phyloP scores from a whole-genome alignment of 2,888 invertebrate genomes.

The Yponomeuta plumbellus region DNA sequence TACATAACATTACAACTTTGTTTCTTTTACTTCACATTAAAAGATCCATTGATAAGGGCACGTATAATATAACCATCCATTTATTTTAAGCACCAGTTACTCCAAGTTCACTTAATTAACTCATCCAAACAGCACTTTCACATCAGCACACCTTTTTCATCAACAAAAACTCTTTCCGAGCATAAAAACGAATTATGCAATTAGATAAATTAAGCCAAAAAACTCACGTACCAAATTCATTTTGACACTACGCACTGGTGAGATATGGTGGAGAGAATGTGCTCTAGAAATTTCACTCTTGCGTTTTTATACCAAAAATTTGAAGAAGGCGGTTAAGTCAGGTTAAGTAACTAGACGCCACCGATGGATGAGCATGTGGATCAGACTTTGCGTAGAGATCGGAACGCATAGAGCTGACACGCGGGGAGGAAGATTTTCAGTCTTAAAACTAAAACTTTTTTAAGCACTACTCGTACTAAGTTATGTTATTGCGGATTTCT shows the following conservation, averaged over 20 bases:
- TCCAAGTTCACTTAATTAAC: neutral
- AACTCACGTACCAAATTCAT: slow-evolving; percentile 40
- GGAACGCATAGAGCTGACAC: slow-evolving; percentile 25
- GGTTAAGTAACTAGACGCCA: slow-evolving; percentile 54
- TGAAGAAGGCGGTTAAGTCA: slow-evolving; percentile 48
- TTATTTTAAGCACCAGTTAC: neutral
- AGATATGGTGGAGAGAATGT: slow-evolving; percentile 32
- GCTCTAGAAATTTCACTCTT: slow-evolving; percentile 33
- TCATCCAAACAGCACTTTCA: neutral
- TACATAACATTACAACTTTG: too few relatives aligned
- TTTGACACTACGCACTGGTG: slow-evolving; percentile 31
- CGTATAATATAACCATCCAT: too few relatives aligned
- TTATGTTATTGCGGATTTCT: too few relatives aligned
- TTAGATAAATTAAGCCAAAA: neutral
- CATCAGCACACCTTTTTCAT: neutral
- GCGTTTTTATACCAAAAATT: slow-evolving; percentile 55
- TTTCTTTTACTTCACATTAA: too few relatives aligned
- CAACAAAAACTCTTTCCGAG: neutral
- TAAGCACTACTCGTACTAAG: too few relatives aligned
- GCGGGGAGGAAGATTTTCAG: too few relatives aligned
- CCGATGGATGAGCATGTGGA: slow-evolving; percentile 60
- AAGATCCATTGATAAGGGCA: too few relatives aligned
- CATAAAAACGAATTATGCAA: neutral
- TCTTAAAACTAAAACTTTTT: too few relatives aligned
- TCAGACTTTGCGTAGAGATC: slow-evolving; percentile 40